Evolutionary conservation across 2,888 invertebrate species (phyloP).

Genomic region (Alentia gelatinosa): DNA sequence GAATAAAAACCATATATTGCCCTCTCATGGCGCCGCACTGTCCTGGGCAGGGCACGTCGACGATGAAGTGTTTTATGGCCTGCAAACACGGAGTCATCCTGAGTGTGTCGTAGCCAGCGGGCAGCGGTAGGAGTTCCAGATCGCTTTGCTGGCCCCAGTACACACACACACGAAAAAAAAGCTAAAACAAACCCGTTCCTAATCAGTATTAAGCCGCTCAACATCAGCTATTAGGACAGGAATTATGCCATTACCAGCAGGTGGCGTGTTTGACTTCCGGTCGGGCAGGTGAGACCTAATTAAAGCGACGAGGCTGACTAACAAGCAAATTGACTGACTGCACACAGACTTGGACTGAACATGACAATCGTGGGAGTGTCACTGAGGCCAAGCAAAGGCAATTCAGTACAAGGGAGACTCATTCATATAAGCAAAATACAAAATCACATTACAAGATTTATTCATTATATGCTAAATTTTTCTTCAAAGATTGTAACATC

Average conservation of each 20-base stretch:
- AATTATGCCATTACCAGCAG: slow-evolving; percentile 33
- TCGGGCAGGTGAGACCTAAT: slow-evolving; percentile 24
- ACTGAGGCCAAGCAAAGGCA: neutral
- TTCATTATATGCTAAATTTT: no score
- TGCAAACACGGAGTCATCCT: neutral
- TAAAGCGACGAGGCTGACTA: neutral
- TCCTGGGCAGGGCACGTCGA: neutral
- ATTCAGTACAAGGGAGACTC: no score
- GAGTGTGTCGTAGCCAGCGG: neutral
- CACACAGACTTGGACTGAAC: neutral
- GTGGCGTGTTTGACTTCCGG: slow-evolving; percentile 45
- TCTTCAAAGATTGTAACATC: no score
- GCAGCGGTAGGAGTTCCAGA: neutral
- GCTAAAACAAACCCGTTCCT: neutral
- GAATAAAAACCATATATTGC: slow-evolving; percentile 9
- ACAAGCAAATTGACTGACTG: slow-evolving; percentile 39
- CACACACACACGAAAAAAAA: neutral
- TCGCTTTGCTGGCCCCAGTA: no score
- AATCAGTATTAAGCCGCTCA: slow-evolving; percentile 6
- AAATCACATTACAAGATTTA: no score
- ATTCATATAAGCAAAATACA: no score
- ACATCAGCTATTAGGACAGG: slow-evolving; percentile 16
- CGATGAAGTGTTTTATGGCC: neutral
- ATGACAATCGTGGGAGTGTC: neutral
- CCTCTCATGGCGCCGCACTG: neutral